These are phyloP conservation scores for Loris lydekkerianus DNA, from an alignment of 2,797 vertebrate species.

Conservation along the genomic window DNA sequence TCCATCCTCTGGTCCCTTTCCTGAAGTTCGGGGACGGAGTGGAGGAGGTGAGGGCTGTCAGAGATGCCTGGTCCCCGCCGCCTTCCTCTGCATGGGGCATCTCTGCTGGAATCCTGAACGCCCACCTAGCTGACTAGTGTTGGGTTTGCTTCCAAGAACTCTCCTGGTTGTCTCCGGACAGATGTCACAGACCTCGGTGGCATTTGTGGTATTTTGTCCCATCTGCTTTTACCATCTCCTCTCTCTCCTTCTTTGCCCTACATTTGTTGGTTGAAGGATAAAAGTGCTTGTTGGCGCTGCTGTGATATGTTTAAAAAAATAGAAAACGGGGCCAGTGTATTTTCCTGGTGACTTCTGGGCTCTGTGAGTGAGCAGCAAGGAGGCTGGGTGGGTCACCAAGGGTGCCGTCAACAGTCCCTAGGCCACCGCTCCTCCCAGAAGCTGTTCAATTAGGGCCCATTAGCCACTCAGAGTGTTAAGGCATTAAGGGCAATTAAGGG, in stretches of 20 bases:
- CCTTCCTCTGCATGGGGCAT: not conserved
- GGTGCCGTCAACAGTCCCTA: conserved; percentile 66
- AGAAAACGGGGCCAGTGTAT: not conserved
- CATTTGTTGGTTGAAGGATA: not conserved
- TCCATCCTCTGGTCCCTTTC: not conserved
- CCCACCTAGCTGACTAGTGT: rapidly evolving
- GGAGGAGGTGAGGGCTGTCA: rapidly evolving
- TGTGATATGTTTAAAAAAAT: not conserved
- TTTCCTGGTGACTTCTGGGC: not conserved
- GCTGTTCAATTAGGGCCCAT: conserved; percentile 86
- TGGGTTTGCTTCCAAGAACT: not conserved
- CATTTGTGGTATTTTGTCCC: not conserved
- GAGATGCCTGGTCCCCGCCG: not conserved
- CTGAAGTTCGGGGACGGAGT: not conserved
- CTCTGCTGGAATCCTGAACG: not conserved
- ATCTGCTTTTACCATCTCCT: not conserved
- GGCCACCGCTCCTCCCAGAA: conserved; percentile 54
- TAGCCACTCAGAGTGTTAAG: conserved; percentile 86
- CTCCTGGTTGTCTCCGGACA: not conserved
- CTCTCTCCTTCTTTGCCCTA: not conserved
- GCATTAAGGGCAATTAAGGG: conserved; percentile 89
- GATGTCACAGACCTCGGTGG: not conserved
- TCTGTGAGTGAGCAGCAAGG: not conserved
- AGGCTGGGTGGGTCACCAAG: not conserved
- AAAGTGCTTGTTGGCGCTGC: not conserved